Conservation (phyloP, 2,888 invertebrate genomes). For the Cephus runcator region DNA sequence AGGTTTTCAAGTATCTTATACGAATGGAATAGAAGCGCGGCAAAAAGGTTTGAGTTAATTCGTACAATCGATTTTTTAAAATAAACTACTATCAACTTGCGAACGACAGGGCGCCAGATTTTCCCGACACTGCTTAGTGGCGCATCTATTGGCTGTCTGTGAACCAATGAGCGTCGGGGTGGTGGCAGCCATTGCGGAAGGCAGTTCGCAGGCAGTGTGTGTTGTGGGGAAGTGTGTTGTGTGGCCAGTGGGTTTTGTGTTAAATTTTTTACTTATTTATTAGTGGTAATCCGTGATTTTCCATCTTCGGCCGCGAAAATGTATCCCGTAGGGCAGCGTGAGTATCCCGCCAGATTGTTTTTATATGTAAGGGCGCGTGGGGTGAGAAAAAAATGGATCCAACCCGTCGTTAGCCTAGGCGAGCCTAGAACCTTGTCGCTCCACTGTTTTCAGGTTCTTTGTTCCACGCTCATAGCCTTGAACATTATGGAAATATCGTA, state of each 20-base stretch:
- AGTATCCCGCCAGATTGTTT: slow-evolving; percentile 59
- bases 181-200: slow-evolving; percentile 38
- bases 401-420: slow-evolving; percentile 38
- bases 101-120: background rate
- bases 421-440: slow-evolving; percentile 42
- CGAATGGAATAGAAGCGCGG: background rate
- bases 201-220: slow-evolving; percentile 50
- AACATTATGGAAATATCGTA: background rate
- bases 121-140: background rate
- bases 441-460: slow-evolving; percentile 36
- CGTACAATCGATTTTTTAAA: background rate
- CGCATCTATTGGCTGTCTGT: slow-evolving; percentile 33
- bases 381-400: slow-evolving; percentile 7
- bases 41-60: background rate
- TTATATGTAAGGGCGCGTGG: slow-evolving; percentile 14
- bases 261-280: slow-evolving; percentile 60
- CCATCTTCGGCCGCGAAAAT: slow-evolving; percentile 64
- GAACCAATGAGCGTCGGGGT: slow-evolving; percentile 39
- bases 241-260: slow-evolving; percentile 61
- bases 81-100: background rate
- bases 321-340: slow-evolving; percentile 78
- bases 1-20: background rate
- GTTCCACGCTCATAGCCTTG: slow-evolving; percentile 22
- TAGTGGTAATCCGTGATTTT: slow-evolving; percentile 59
- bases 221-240: slow-evolving; percentile 61